Evolutionary conservation across 2,797 vertebrate species (phyloP), one percentile per base, ranked within the genome.

Genomic region (Pterois miles): DNA sequence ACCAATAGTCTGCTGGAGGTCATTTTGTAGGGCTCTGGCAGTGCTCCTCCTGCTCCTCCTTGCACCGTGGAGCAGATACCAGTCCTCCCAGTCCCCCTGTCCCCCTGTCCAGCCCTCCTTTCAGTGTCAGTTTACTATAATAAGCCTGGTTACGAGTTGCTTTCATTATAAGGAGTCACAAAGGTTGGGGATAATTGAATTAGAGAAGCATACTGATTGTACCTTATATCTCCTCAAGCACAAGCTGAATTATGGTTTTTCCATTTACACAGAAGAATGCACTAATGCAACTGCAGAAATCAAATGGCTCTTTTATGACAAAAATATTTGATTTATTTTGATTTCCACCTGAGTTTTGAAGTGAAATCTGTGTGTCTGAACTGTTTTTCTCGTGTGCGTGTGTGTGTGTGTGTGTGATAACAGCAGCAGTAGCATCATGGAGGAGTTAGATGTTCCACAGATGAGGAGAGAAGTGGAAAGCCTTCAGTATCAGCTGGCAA

Each of bases 391-490:
- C 16, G 20, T n/a, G 14, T 77, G 6, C 56, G 43, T 48, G 23
- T 34, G n/a, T n/a, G n/a, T n/a, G n/a, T n/a, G n/a, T n/a, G n/a
- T n/a, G n/a, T n/a, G n/a, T n/a, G n/a, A n/a, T n/a, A 33, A 8
- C 65, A 80, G 85, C 57, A 80, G 85, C 57, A 81, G 78, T 4
- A 89, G 78, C 84, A 92, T 52, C 83, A 99, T 99, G 98, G 98
- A 98, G 0, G 98, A 99, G 84, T 93, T 96, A 92, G 98, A 99
- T 4, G 93, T 96, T 14, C 97, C 96, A 3, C 98, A 98, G 91
- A 96, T 99, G 96, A 97, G 96, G 89, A 97, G 97, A 74, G 97
- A 99, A 91, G 97, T 99, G 54, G 98, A 99, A 71, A 99, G 97
- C 82, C 96, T 98, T 85, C 97, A 98, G 89, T 96, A 97, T 90